Conservation (phyloP, 2,888 invertebrate species). For the Adineta ricciae region DNA sequence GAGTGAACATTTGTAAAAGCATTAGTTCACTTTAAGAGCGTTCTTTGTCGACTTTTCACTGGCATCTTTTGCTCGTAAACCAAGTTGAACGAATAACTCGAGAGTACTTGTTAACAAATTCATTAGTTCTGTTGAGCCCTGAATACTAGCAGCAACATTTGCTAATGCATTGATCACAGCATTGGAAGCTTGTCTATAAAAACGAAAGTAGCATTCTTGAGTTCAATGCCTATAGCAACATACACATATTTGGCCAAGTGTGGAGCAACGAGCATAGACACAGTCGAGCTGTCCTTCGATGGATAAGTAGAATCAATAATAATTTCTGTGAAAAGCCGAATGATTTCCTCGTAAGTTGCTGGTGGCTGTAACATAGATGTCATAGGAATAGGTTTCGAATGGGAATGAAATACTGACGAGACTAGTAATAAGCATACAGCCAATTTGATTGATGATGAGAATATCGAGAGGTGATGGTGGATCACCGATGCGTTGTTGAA, state of each 20-base stretch:
- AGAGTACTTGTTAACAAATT: constrained; percentile 76
- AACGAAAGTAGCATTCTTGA: neutral
- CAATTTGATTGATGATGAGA: constrained; percentile 88
- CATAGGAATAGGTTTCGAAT: neutral
- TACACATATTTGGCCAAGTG: neutral
- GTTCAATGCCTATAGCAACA: neutral
- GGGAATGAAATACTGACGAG: constrained; percentile 39
- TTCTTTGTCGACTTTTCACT: constrained; percentile 73
- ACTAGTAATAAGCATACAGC: constrained; percentile 88
- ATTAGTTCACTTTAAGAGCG: constrained; percentile 49
- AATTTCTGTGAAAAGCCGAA: constrained; percentile 15
- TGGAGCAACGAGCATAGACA: neutral
- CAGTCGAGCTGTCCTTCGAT: neutral
- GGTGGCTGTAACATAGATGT: neutral
- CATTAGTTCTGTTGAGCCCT: constrained; percentile 65
- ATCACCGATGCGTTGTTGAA: constrained; percentile 83
- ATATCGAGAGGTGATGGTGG: constrained; percentile 82
- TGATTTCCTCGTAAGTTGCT: constrained; percentile 7
- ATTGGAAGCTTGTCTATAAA: constrained; percentile 61
- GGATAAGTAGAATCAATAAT: constrained; percentile 13
- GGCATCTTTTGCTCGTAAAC: constrained; percentile 86
- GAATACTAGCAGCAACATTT: constrained; percentile 84
- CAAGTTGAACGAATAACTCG: constrained; percentile 92
- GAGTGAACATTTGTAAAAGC: neutral
- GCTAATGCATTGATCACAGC: constrained; percentile 91